Percentiles rank a stretch among this genome's conserved stretches.
phyloP scores from a whole-genome alignment of 2,113 vertebrate genomes.

The Apodemus speciosus region DNA sequence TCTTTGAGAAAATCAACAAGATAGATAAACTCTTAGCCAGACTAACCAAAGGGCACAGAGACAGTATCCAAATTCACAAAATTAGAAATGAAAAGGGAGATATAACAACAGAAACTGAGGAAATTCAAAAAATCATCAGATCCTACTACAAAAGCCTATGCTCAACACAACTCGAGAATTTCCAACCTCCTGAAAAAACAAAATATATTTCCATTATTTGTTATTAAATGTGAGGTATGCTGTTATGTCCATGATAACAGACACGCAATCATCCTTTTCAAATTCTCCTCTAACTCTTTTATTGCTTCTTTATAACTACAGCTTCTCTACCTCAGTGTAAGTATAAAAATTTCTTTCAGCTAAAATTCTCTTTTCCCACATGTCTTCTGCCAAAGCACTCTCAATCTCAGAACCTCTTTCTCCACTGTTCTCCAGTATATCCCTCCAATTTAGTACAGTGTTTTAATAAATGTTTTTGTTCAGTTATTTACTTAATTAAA shows the following conservation, averaged over 20 bases:
- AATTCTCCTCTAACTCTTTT: background rate
- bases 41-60: too few relatives aligned
- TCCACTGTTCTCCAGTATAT: background rate
- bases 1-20: too few relatives aligned
- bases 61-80: too few relatives aligned
- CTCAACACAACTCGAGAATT: too few relatives aligned
- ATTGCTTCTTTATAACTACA: background rate
- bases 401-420: background rate
- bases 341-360: background rate
- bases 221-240: background rate
- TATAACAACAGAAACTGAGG: too few relatives aligned
- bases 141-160: too few relatives aligned
- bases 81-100: too few relatives aligned
- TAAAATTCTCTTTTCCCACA: background rate
- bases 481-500: conserved; percentile 25
- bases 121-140: too few relatives aligned
- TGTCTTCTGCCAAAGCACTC: background rate
- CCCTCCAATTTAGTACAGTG: background rate
- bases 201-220: background rate
- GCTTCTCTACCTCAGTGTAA: background rate
- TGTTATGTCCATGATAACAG: background rate
- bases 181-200: background rate
- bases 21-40: too few relatives aligned
- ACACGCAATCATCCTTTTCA: background rate
- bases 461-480: conserved; percentile 40